Conservation (phyloP, 2,797 vertebrate species). For the Falco rusticolus region DNA sequence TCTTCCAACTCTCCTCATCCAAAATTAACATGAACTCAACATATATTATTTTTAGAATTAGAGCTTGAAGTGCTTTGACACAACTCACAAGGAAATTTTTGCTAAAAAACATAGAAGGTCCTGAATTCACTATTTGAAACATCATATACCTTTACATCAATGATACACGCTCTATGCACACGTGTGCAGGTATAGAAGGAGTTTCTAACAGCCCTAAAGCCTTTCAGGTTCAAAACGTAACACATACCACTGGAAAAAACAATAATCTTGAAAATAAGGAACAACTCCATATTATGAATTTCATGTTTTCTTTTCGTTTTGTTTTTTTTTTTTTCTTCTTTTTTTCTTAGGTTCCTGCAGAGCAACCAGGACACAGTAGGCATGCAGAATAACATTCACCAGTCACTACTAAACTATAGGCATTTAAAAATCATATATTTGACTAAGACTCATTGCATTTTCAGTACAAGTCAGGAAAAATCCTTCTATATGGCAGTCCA, state of each 20-base stretch:
- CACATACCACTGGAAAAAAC: background rate
- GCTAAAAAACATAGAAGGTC: background rate
- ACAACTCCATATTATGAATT: background rate
- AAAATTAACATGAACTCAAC: background rate
- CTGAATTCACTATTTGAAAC: background rate
- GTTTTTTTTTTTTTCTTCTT: background rate
- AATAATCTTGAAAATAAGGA: background rate
- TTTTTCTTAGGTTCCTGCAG: background rate
- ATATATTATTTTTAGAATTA: background rate
- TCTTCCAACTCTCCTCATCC: background rate
- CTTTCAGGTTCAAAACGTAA: background rate
- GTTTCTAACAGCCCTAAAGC: background rate
- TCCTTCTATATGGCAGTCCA: background rate
- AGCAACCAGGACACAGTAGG: background rate
- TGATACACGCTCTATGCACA: fast-evolving
- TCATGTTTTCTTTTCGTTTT: background rate
- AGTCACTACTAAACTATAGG: background rate
- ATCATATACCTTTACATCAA: background rate
- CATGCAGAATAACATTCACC: background rate
- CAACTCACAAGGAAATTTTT: background rate
- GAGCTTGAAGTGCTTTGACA: background rate
- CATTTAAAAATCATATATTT: background rate
- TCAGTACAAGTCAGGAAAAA: background rate
- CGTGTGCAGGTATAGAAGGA: background rate
- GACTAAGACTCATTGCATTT: background rate